phyloP scores from a whole-genome alignment of 2,113 vertebrate genomes.

The Macroglossus sobrinus region DNA sequence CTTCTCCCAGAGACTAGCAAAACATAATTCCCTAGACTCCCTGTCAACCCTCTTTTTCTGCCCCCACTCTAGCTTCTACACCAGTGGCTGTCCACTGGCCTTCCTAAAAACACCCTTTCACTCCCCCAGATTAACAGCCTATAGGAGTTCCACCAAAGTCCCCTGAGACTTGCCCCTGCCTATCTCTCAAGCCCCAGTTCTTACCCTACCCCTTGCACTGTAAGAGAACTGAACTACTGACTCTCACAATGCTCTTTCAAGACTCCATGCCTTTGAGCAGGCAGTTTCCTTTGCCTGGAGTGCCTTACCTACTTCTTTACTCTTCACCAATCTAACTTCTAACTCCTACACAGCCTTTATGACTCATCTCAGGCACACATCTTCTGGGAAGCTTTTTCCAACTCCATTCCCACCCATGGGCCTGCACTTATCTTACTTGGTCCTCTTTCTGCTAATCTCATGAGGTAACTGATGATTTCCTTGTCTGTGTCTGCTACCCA shows the following conservation, averaged over 20 bases:
- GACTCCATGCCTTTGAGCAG: not conserved
- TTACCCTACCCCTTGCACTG: not conserved
- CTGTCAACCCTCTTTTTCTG: not conserved
- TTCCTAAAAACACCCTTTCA: not conserved
- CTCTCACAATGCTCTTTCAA: not conserved
- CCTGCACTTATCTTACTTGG: not conserved
- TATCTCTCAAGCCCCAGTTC: not conserved
- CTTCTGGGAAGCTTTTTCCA: not conserved
- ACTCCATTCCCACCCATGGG: not conserved
- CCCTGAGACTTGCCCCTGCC: not conserved
- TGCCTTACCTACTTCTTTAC: not conserved
- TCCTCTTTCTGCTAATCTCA: not conserved
- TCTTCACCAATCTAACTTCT: not conserved
- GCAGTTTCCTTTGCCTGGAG: not conserved
- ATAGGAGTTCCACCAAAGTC: not conserved
- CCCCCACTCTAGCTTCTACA: not conserved
- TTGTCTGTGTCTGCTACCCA: not conserved
- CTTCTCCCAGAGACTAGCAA: not conserved
- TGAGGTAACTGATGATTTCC: not conserved
- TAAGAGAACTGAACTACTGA: not conserved
- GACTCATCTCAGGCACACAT: accelerated
- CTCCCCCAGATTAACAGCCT: not conserved
- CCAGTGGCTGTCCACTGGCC: not conserved
- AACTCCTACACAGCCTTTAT: not conserved
- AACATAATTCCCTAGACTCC: not conserved